phyloP scores from a whole-genome alignment of 2,113 vertebrate genomes.

The Sturnira hondurensis region DNA sequence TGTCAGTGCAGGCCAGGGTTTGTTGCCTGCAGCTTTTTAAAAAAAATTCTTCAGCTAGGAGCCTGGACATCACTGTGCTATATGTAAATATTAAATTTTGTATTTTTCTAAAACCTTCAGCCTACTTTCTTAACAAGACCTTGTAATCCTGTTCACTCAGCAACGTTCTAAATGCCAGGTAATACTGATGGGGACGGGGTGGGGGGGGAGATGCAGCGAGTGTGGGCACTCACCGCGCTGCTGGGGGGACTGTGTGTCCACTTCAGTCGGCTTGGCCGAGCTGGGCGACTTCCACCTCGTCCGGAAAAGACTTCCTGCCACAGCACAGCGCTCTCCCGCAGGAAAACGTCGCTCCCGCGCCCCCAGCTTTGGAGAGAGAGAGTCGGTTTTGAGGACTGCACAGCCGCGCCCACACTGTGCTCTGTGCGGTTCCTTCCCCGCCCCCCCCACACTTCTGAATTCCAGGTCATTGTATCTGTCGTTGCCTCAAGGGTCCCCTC shows the following conservation, averaged over 20 bases:
- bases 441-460: not conserved
- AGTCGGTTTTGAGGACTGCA: not conserved
- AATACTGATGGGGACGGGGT: fast-evolving
- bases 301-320: not conserved
- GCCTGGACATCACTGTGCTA: not conserved
- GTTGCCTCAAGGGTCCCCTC: not conserved
- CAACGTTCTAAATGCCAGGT: not conserved
- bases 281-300: not conserved
- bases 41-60: not conserved
- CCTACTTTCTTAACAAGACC: not conserved
- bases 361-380: not conserved
- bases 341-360: fast-evolving
- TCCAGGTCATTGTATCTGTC: not conserved
- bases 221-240: not conserved
- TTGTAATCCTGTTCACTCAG: not conserved
- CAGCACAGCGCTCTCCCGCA: fast-evolving
- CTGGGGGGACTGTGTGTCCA: fast-evolving
- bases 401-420: fast-evolving
- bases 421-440: not conserved
- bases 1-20: not conserved
- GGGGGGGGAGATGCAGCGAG: fast-evolving
- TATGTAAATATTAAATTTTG: slow-evolving; percentile 58
- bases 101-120: slow-evolving; percentile 57
- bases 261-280: not conserved
- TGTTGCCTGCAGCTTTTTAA: not conserved